These are phyloP conservation scores for Lepidotrigona ventralis DNA, from an alignment of 1,140 invertebrate species.

Conservation along the genomic window DNA sequence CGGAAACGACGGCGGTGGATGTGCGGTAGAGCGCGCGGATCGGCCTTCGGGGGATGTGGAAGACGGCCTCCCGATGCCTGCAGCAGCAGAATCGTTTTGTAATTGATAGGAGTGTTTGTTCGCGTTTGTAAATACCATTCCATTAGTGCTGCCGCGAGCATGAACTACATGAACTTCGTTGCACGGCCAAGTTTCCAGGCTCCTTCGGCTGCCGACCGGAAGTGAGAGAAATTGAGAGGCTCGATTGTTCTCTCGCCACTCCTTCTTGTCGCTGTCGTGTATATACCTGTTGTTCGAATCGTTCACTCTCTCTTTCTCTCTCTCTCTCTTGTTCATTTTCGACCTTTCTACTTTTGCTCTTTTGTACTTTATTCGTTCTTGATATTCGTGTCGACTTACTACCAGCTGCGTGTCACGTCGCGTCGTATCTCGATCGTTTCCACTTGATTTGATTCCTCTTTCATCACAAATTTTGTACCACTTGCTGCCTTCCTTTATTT, in stretches of 20 bases:
- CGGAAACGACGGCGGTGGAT: conserved; percentile 13
- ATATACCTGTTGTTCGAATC: neutral
- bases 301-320: too few relatives aligned
- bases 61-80: conserved; percentile 44
- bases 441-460: neutral
- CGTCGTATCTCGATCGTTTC: neutral
- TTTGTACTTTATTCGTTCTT: neutral
- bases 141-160: conserved; percentile 64
- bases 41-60: conserved; percentile 33
- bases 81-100: conserved; percentile 68
- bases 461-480: too few relatives aligned
- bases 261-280: neutral
- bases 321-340: neutral
- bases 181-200: conserved; percentile 52
- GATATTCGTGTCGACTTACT: neutral
- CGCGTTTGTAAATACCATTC: conserved; percentile 73
- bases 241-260: conserved; percentile 8
- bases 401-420: neutral
- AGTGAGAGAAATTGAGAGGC: conserved; percentile 48
- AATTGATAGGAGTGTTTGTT: conserved; percentile 73
- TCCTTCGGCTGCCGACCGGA: conserved; percentile 40
- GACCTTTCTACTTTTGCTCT: neutral
- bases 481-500: too few relatives aligned
- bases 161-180: conserved; percentile 63
- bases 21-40: conserved; percentile 12